phyloP scores from a whole-genome alignment of 2,113 vertebrate species.

The Cinclus cinclus region DNA sequence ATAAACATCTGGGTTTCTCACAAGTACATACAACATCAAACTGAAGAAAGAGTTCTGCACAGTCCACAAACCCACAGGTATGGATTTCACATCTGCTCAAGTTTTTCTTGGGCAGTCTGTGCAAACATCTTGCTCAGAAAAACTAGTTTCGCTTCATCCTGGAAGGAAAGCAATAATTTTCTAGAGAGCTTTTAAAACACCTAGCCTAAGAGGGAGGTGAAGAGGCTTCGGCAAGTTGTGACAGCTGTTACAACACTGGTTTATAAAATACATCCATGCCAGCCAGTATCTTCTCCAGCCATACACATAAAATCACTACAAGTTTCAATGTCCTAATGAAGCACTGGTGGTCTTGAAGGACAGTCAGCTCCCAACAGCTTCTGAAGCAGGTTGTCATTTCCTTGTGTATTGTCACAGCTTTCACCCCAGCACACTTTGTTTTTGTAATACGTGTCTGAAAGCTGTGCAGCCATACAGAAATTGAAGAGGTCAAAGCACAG shows the following conservation, averaged over 20 bases:
- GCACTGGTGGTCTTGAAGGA: neutral
- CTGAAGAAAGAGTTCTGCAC: neutral
- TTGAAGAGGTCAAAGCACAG: neutral
- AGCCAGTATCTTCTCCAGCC: neutral
- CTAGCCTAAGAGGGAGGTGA: neutral
- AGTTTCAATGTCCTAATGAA: neutral
- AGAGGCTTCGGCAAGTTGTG: neutral
- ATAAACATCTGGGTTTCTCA: neutral
- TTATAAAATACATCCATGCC: neutral
- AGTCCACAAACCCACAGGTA: neutral
- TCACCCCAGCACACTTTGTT: neutral
- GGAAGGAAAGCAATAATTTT: neutral
- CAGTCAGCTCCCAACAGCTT: neutral
- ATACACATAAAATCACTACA: neutral
- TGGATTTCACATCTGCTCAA: neutral
- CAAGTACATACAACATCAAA: neutral
- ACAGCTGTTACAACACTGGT: neutral
- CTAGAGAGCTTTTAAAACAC: neutral
- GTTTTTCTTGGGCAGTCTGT: neutral
- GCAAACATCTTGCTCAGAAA: neutral
- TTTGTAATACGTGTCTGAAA: neutral
- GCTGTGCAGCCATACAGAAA: neutral
- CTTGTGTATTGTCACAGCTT: neutral
- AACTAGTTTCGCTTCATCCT: neutral
- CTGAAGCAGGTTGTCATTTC: neutral